Conservation (phyloP, 2,888 invertebrate genomes). For the Dolomedes plantarius region DNA sequence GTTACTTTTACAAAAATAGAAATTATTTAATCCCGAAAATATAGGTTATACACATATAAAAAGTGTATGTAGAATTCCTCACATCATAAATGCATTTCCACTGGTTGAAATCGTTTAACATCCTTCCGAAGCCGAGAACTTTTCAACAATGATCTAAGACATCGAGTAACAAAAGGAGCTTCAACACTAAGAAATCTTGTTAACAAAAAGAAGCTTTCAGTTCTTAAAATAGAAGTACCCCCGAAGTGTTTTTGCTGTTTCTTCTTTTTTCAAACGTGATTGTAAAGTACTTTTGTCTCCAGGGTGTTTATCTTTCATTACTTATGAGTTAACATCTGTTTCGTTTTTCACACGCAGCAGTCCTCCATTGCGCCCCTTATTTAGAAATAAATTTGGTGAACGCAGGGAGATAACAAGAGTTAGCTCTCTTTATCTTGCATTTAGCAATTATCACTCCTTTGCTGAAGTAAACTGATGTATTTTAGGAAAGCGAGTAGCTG, state of each 20-base stretch:
- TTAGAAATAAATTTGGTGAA: not conserved
- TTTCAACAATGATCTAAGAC: too few relatives aligned
- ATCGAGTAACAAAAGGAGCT: too few relatives aligned
- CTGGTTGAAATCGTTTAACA: too few relatives aligned
- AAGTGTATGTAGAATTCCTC: too few relatives aligned
- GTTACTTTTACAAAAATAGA: too few relatives aligned
- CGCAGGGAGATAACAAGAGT: not conserved
- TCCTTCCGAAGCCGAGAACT: too few relatives aligned
- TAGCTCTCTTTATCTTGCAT: not conserved
- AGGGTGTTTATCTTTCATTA: slow-evolving; percentile 2
- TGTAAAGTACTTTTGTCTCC: slow-evolving; percentile 1
- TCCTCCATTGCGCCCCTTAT: not conserved
- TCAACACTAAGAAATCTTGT: too few relatives aligned
- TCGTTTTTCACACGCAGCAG: not conserved
- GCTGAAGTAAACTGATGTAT: too few relatives aligned
- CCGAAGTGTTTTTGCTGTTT: not conserved
- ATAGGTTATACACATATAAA: too few relatives aligned
- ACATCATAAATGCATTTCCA: too few relatives aligned
- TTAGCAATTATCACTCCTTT: not conserved
- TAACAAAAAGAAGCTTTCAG: not conserved
- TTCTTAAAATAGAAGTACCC: not conserved
- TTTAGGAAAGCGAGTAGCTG: too few relatives aligned
- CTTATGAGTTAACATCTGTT: slow-evolving; percentile 2
- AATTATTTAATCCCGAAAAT: too few relatives aligned
- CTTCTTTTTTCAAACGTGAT: not conserved